Percentiles rank a stretch among this genome's conserved stretches.
Conservation (phyloP, 2,888 invertebrate genomes). For the Papilio gigon region DNA sequence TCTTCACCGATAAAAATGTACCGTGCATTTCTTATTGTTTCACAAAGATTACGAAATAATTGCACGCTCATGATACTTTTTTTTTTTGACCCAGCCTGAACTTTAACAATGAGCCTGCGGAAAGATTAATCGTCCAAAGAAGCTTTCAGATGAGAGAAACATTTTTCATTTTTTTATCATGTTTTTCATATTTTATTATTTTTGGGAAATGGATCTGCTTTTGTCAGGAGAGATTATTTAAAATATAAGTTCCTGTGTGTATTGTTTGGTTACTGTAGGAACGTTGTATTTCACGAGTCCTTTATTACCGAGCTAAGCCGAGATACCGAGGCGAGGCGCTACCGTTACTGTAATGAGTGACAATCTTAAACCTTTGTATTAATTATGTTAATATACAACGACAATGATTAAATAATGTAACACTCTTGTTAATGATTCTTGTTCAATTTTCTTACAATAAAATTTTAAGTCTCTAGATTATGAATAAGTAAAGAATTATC, state of each 20-base stretch:
- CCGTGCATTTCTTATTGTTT: slow-evolving; percentile 20
- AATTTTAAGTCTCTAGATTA: no score
- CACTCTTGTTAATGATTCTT: no score
- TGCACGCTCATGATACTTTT: slow-evolving; percentile 30
- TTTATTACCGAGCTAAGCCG: background rate
- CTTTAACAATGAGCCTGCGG: slow-evolving; percentile 76
- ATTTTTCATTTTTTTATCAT: slow-evolving; percentile 75
- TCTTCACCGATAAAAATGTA: background rate
- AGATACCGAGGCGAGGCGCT: no score
- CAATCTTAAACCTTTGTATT: no score
- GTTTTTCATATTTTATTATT: slow-evolving; percentile 31
- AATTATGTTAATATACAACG: no score
- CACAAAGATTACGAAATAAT: slow-evolving; percentile 22
- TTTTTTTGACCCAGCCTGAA: slow-evolving; percentile 70
- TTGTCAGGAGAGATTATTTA: slow-evolving; percentile 15
- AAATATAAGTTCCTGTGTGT: background rate
- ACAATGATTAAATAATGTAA: no score
- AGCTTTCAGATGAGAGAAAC: slow-evolving; percentile 71
- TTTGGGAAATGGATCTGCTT: slow-evolving; percentile 29
- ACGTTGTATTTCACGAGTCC: background rate
- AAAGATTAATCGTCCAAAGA: slow-evolving; percentile 79
- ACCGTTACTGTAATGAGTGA: no score
- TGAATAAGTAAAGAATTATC: no score
- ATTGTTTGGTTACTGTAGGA: background rate
- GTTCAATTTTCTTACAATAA: no score